A percentile compares a stretch with the other conserved stretches of the same genome.
Evolutionary conservation across 2,888 invertebrate genomes (phyloP).

Genomic region (Cheilosia vernalis): DNA sequence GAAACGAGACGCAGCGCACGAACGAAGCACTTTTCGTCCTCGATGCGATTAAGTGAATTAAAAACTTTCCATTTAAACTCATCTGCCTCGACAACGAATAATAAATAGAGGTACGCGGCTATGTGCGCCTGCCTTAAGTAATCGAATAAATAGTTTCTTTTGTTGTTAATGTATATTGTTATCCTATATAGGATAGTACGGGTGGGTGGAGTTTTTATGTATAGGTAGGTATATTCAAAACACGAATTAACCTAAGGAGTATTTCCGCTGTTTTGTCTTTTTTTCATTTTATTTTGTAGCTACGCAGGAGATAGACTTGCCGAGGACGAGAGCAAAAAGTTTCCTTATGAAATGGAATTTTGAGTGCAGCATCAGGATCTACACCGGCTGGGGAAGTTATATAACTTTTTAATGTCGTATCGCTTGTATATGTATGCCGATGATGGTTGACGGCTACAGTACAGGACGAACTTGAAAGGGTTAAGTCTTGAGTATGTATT

Average conservation of each 20-base stretch:
- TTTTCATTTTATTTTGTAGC: background rate
- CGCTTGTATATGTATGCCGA: background rate
- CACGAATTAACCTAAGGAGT: constrained; percentile 54
- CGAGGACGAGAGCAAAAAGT: constrained; percentile 44
- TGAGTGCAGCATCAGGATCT: constrained; percentile 38
- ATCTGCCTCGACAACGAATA: constrained; percentile 40
- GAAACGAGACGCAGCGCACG: background rate
- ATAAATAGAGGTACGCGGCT: constrained; percentile 27
- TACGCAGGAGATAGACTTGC: constrained; percentile 23
- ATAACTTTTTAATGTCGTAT: constrained; percentile 57
- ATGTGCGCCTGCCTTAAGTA: constrained; percentile 51
- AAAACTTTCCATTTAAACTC: constrained; percentile 64
- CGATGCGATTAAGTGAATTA: constrained; percentile 73
- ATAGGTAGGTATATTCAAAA: constrained; percentile 45
- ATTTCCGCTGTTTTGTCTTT: background rate
- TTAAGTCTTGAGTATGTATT: constrained; percentile 1
- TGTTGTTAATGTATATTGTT: constrained; percentile 42
- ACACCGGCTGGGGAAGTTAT: constrained; percentile 59
- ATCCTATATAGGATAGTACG: constrained; percentile 18
- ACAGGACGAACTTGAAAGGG: background rate
- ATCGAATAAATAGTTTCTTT: constrained; percentile 73
- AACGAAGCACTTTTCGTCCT: constrained; percentile 40
- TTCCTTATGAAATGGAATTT: constrained; percentile 45
- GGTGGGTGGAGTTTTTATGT: constrained; percentile 27
- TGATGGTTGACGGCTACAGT: background rate